These are phyloP conservation scores for Pyrrhia umbra DNA, from an alignment of 2,888 invertebrate genomes.

Conservation along the genomic window DNA sequence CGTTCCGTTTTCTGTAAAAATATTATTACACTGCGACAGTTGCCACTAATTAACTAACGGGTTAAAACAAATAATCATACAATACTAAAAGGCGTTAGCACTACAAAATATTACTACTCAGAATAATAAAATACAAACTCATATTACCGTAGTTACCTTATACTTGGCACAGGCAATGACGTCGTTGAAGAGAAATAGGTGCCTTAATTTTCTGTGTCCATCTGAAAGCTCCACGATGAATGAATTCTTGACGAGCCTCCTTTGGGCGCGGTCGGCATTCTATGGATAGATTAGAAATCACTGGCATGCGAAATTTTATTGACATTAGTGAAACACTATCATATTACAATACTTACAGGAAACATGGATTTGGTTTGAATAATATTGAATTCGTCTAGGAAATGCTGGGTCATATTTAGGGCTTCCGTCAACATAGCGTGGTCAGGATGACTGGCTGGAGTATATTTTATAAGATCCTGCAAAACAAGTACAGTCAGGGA, in stretches of 20 bases:
- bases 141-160: conserved; percentile 89
- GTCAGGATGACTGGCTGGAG: conserved; percentile 94
- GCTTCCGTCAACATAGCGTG: conserved; percentile 94
- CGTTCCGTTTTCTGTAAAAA: no score
- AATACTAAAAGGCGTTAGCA: no score
- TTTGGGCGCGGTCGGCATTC: conserved; percentile 94
- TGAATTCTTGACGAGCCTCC: conserved; percentile 97
- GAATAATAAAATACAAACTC: conserved; percentile 20
- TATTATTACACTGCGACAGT: no score
- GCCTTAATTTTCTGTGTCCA: conserved; percentile 96
- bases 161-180: conserved; percentile 98
- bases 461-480: conserved; percentile 94
- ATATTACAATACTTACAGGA: conserved; percentile 89
- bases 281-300: conserved; percentile 72
- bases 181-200: conserved; percentile 98
- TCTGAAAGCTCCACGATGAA: conserved; percentile 98
- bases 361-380: conserved; percentile 95
- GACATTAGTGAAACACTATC: neutral
- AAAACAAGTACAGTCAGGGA: conserved; percentile 67
- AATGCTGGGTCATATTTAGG: conserved; percentile 96
- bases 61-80: no score
- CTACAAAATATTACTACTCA: conserved; percentile 9
- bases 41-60: no score
- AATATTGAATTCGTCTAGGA: conserved; percentile 97
- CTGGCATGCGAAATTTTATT: neutral